Base-by-base conservation (phyloP, 1,140 invertebrate species). In the Batillaria attramentaria region DNA sequence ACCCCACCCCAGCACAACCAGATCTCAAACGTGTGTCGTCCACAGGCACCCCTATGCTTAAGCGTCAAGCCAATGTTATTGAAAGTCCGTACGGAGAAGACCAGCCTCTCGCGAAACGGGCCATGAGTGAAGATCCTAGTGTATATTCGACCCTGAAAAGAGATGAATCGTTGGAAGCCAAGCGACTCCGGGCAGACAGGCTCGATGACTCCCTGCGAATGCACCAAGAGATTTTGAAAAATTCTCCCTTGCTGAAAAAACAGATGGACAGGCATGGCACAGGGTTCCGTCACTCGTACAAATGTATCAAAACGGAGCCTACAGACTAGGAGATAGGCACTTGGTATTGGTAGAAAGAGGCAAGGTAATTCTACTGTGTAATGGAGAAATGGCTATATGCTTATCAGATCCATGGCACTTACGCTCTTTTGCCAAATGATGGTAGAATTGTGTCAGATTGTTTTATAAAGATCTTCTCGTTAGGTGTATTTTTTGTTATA, bases 221-320 rank as follows among this genome's bases (percentile, higher is more conserved):
- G 72, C 80, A 81, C 31, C 80, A 81, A 35, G 80, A 81, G 65
- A 81, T 81, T 24, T 68, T 81, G 41, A 72, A 81, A 68, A 81
- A 81, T 68, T 81, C 80, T 2, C 80, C 80, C 20, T 72, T 81
- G 62, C 78, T 81, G 20, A 81, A 81, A 42, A 73, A 74, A 24
- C 80, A 78, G 20, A 46, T 78, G 3, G 80, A 81, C 33, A 66
- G 77, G 31, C 78, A 81, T 72, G 74, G 78, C 6, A 79, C 80
- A 8, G 80, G 80, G 10, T 81, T 78, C 50, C 73, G 80, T 5
- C 77, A 81, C 43, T 81, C 77, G 39, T 81, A 81, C 37, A 78
- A 75, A 31, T 35, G 46, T 10, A 77, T 81, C 65, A 81, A 81
- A 57, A 10, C 80, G 2, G 80, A 81, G 54, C 80, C 80, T n/a